Evolutionary conservation across 2,797 vertebrate genomes (phyloP).

Genomic region (Xenopus petersii): DNA sequence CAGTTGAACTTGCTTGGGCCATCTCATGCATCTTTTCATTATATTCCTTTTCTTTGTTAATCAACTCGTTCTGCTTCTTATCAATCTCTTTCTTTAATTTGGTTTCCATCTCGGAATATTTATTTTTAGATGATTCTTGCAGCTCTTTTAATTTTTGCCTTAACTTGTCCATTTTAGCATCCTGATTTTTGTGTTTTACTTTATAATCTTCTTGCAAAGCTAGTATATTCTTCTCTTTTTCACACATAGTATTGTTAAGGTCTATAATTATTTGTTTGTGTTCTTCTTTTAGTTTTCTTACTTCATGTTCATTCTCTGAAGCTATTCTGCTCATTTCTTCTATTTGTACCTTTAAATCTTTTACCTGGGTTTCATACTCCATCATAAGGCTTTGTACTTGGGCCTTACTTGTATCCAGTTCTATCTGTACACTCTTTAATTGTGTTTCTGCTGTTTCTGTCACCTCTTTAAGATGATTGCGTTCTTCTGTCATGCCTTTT

Average conservation of each 20-base stretch:
- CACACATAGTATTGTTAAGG: constrained; percentile 70
- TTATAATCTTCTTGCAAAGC: constrained; percentile 75
- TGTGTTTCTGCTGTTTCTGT: constrained; percentile 55
- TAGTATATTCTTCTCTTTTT: constrained; percentile 70
- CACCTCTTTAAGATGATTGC: constrained; percentile 61
- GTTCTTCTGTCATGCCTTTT: constrained; percentile 66
- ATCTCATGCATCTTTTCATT: constrained; percentile 85
- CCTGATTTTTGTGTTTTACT: constrained; percentile 79
- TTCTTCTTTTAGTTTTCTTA: constrained; percentile 61
- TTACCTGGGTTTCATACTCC: constrained; percentile 62
- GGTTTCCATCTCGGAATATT: constrained; percentile 83
- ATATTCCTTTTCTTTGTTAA: constrained; percentile 82
- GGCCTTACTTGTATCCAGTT: constrained; percentile 66
- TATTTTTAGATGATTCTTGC: constrained; percentile 83
- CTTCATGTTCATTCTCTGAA: constrained; percentile 69
- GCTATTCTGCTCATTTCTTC: constrained; percentile 66
- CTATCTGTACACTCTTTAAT: constrained; percentile 60
- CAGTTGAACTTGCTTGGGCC: constrained; percentile 80
- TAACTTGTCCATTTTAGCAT: constrained; percentile 82
- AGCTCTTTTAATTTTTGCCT: constrained; percentile 85
- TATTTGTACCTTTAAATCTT: constrained; percentile 64
- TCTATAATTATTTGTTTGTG: constrained; percentile 68
- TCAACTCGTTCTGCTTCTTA: constrained; percentile 80
- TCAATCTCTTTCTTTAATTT: constrained; percentile 81
- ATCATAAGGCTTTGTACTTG: constrained; percentile 67